Percentiles rank a stretch among this genome's conserved stretches.
Conservation (phyloP, 2,113 vertebrate genomes). For the Pungitius pungitius region DNA sequence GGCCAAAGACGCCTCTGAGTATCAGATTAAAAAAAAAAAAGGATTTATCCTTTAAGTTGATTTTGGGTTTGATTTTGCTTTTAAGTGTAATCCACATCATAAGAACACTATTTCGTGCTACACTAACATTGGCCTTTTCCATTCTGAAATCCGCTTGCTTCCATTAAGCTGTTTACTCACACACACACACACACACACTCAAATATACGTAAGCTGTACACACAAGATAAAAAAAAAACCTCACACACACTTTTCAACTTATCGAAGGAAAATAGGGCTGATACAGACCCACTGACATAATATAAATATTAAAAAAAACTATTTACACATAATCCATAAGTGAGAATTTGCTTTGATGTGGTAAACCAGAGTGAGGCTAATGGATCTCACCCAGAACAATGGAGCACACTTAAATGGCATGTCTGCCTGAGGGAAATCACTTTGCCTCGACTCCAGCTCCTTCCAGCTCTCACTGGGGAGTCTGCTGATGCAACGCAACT, state of each 20-base stretch:
- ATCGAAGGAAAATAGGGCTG: slow-evolving; percentile 38
- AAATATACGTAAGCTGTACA: slow-evolving; percentile 36
- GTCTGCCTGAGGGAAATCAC: slow-evolving; percentile 89
- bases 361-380: slow-evolving; percentile 89
- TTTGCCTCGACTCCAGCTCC: slow-evolving; percentile 84
- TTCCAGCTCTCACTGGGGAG: slow-evolving; percentile 73
- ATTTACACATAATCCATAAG: slow-evolving; percentile 90
- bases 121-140: slow-evolving; percentile 58
- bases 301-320: slow-evolving; percentile 76
- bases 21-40: slow-evolving; percentile 30
- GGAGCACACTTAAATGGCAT: slow-evolving; percentile 89
- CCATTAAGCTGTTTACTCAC: slow-evolving; percentile 73
- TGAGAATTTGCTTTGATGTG: slow-evolving; percentile 93
- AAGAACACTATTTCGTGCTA: slow-evolving; percentile 54
- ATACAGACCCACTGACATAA: slow-evolving; percentile 73
- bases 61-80: slow-evolving; percentile 68
- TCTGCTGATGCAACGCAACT: slow-evolving; percentile 55
- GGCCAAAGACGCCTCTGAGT: slow-evolving; percentile 41
- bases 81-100: slow-evolving; percentile 70
- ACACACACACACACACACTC: slow-evolving; percentile 6
- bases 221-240: neutral
- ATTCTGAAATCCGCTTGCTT: slow-evolving; percentile 75
- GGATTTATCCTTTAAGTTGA: slow-evolving; percentile 67
- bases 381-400: slow-evolving; percentile 93
- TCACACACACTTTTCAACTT: slow-evolving; percentile 37